Conservation (phyloP, 2,888 invertebrate genomes). For the Sarcophaga variegata region DNA sequence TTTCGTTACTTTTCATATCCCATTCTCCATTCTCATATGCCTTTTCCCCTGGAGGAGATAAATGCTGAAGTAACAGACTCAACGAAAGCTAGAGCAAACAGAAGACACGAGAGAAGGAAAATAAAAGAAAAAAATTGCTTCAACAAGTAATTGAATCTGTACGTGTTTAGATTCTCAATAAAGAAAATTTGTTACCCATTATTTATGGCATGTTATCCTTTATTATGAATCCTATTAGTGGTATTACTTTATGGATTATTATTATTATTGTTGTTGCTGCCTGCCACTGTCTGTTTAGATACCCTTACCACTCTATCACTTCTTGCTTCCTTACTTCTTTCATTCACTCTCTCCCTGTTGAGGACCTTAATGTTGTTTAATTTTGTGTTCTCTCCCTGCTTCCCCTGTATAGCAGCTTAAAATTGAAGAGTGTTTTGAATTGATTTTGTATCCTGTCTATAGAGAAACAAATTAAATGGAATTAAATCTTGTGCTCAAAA, state of each 20-base stretch:
- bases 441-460: slow-evolving; percentile 44
- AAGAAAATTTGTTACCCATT: slow-evolving; percentile 70
- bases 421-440: slow-evolving; percentile 28
- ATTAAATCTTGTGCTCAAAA: slow-evolving; percentile 44
- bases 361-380: slow-evolving; percentile 33
- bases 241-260: slow-evolving; percentile 72
- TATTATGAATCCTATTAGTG: slow-evolving; percentile 73
- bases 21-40: neutral
- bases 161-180: slow-evolving; percentile 76
- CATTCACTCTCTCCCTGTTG: neutral
- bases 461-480: slow-evolving; percentile 52
- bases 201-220: slow-evolving; percentile 73
- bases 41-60: no score
- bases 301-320: neutral
- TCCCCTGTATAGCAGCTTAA: neutral
- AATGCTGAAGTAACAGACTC: neutral
- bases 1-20: neutral
- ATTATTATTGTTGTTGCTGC: slow-evolving; percentile 69
- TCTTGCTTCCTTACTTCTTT: neutral
- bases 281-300: slow-evolving; percentile 50
- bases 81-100: neutral
- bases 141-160: slow-evolving; percentile 78
- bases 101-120: neutral
- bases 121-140: slow-evolving; percentile 69
- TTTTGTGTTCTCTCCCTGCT: neutral